Base-by-base conservation (phyloP, 2,113 vertebrate species). In the Ia io region DNA sequence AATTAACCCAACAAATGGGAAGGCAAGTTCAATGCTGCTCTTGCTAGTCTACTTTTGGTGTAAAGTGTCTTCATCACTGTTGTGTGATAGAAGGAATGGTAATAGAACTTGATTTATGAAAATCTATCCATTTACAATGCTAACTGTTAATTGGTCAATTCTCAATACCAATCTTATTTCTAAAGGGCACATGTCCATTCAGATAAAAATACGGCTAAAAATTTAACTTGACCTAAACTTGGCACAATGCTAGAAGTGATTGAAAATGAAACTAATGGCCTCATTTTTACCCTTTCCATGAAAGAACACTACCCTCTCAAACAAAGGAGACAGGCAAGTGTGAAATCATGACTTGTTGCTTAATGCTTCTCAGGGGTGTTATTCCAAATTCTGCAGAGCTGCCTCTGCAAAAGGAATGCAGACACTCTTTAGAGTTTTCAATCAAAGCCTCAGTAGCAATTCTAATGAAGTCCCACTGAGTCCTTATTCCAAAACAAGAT, bases 321-420 rank as follows among this genome's bases (percentile, higher is more conserved):
- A 88, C 84, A 97, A 96, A 97, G 96, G 84, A 79, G 69, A 97
- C 37, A 83, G 42, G 53, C 93, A 90, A 96, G 67, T 82, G 49
- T 95, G 87, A 96, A 97, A 88, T 85, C 94, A 86, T 87, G 94
- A 94, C 87, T 97, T 17, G 3, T 79, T 92, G n/a, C 0, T 3
- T 93, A 96, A 89, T 92, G 79, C 44, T 90, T 93, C 94, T 91
- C 79, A 30, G 78, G 74, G 92, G 59, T 56, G 77, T 90, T 85
- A 79, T 87, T 94, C 90, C 91, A 91, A 95, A 93, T 79, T 96
- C 96, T 61, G 32, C 44, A 73, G 89, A 78, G 56, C 59, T 90
- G 78, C 42, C 76, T 53, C 69, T 86, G 14, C 51, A 69, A 17
- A 78, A 96, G 17, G n/a, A 91, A 95, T 49, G 93, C 70, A 97